Evolutionary conservation across 2,113 vertebrate species (phyloP).

Genomic region (Antidorcas marsupialis): DNA sequence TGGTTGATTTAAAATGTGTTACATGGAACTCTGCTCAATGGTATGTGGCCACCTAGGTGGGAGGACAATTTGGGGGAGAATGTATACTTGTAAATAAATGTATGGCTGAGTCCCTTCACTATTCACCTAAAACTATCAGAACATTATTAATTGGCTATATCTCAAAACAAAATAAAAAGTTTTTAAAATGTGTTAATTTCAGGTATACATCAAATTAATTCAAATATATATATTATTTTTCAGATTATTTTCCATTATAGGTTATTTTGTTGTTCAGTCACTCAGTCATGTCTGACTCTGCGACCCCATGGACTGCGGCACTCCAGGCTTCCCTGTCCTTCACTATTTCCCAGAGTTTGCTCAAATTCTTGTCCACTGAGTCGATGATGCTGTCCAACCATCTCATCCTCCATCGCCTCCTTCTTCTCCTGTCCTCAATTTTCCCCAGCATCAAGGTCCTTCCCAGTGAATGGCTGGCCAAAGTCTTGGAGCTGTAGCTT

Average conservation of each 20-base stretch:
- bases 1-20: not conserved
- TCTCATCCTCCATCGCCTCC: not conserved
- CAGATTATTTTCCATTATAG: not conserved
- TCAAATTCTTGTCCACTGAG: not conserved
- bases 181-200: not conserved
- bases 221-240: not conserved
- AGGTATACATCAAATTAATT: not conserved
- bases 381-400: not conserved
- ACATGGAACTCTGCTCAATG: not conserved
- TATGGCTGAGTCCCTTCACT: not conserved
- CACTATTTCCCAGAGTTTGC: not conserved
- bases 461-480: not conserved
- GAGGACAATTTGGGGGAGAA: not conserved
- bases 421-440: not conserved
- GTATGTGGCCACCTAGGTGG: not conserved
- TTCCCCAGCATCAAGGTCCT: not conserved
- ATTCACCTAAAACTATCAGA: not conserved
- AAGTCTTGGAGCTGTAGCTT: not conserved
- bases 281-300: not conserved
- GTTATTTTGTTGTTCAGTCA: not conserved
- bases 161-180: not conserved
- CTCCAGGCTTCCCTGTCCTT: not conserved
- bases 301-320: not conserved
- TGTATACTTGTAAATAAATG: not conserved
- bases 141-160: not conserved